Conservation (phyloP, 2,113 vertebrate genomes). For the Pelecanoides urinatrix region DNA sequence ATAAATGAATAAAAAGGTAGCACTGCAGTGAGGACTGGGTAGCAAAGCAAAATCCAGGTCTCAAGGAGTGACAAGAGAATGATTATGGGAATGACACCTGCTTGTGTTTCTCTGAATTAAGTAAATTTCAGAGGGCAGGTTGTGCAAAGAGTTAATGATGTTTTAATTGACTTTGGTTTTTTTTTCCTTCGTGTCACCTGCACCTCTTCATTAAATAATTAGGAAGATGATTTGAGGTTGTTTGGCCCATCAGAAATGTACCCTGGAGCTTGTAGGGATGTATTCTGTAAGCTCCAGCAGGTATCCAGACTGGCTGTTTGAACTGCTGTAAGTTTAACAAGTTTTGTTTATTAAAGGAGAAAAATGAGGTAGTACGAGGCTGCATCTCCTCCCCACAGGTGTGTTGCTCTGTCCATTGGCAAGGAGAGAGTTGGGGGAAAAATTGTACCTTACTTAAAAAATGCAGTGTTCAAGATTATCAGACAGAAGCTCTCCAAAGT, state of each 20-base stretch:
- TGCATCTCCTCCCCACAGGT: background rate
- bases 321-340: background rate
- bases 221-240: background rate
- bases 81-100: background rate
- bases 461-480: background rate
- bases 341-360: background rate
- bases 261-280: background rate
- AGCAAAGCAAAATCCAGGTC: background rate
- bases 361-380: background rate
- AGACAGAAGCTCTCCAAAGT: background rate
- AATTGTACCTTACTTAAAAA: background rate
- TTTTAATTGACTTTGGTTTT: background rate
- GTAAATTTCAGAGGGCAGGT: background rate
- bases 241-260: background rate
- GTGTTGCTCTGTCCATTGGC: background rate
- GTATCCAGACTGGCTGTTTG: background rate
- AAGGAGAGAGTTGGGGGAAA: background rate
- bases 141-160: background rate
- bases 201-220: background rate
- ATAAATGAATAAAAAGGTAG: background rate
- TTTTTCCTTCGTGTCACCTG: accelerated
- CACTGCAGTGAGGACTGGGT: background rate
- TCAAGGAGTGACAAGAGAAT: background rate
- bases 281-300: background rate
- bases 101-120: background rate